Percentiles rank a stretch among this genome's conserved stretches.
Evolutionary conservation across 2,888 invertebrate genomes (phyloP).

Genomic region (Bellardia pandia): DNA sequence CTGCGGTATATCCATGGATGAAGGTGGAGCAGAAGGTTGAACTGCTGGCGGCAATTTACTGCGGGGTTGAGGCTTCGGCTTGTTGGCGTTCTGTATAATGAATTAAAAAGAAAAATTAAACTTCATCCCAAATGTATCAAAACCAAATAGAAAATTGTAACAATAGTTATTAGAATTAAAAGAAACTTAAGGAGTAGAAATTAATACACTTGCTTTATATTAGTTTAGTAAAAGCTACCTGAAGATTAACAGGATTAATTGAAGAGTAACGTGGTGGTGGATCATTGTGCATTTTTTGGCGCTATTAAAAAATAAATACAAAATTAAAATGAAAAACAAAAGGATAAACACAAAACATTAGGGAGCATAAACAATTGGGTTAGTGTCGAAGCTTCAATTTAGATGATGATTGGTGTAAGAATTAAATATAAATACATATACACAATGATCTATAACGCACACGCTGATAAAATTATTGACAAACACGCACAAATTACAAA

Average conservation of each 20-base stretch:
- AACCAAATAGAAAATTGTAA: neutral
- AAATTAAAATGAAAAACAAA: constrained; percentile 73
- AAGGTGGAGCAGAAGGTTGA: constrained; percentile 78
- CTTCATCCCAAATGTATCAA: neutral
- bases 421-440: neutral
- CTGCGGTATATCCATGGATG: constrained; percentile 76
- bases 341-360: constrained; percentile 69
- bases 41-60: constrained; percentile 86
- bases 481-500: constrained; percentile 26
- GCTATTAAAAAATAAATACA: constrained; percentile 75
- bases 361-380: neutral
- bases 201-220: neutral
- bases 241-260: constrained; percentile 83
- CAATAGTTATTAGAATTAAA: neutral
- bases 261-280: constrained; percentile 84
- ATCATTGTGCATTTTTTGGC: constrained; percentile 79
- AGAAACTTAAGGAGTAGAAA: neutral
- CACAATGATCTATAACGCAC: constrained; percentile 44
- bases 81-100: constrained; percentile 81
- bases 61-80: constrained; percentile 91
- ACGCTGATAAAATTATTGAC: constrained; percentile 2
- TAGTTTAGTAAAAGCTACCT: constrained; percentile 79
- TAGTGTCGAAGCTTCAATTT: constrained; percentile 20
- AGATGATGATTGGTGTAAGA: neutral
- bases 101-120: constrained; percentile 37